Conservation (phyloP, 2,113 vertebrate genomes). For the Erythrolamprus reginae region DNA sequence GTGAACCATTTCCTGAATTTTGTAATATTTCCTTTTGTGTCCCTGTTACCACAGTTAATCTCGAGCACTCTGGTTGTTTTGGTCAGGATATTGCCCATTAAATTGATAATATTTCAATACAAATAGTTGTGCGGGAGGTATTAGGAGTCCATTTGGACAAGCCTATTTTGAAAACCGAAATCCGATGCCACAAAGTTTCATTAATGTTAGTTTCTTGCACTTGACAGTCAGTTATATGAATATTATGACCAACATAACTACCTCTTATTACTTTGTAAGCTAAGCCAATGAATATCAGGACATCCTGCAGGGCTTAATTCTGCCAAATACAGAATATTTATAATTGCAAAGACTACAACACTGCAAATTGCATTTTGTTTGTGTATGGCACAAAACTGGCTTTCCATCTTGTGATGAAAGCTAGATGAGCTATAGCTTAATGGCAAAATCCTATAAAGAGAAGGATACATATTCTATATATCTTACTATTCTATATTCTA, state of each 20-base stretch:
- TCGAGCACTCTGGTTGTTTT: background rate
- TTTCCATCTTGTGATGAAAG: background rate
- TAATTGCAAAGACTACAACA: background rate
- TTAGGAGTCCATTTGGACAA: background rate
- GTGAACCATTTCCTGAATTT: constrained; percentile 19
- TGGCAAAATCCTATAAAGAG: background rate
- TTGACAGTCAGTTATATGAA: background rate
- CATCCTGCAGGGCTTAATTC: background rate
- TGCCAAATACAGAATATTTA: background rate
- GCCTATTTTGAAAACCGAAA: background rate
- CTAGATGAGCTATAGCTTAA: background rate
- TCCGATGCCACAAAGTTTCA: background rate
- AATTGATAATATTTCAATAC: background rate
- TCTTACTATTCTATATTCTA: background rate
- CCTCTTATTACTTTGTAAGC: background rate
- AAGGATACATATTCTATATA: background rate
- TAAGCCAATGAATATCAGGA: background rate
- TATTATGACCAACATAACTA: background rate
- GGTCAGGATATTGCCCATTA: background rate
- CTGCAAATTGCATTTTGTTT: background rate
- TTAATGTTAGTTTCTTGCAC: background rate
- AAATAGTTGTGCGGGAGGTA: background rate
- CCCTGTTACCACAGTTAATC: background rate
- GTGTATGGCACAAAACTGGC: background rate
- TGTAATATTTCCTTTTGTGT: constrained; percentile 10